Evolutionary conservation across 2,888 invertebrate species (phyloP).

Genomic region (Cephus sareptanus): DNA sequence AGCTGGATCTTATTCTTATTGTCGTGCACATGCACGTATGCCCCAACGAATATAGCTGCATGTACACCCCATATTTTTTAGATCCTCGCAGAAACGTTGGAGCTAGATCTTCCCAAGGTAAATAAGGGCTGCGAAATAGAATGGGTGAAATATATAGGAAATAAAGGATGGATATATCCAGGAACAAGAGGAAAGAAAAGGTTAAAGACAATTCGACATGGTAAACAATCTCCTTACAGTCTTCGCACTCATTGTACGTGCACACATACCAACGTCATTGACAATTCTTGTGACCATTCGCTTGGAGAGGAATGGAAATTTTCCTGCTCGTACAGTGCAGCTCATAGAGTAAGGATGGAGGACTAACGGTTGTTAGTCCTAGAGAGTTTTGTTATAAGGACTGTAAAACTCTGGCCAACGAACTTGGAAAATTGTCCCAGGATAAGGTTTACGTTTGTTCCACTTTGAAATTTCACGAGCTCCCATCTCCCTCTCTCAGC

Average conservation of each 20-base stretch:
- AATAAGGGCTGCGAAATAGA: neutral
- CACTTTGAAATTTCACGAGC: neutral
- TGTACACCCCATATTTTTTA: neutral
- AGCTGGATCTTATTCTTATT: neutral
- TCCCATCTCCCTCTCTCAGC: neutral
- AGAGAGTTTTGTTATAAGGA: neutral
- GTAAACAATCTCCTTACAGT: neutral
- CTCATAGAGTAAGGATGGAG: neutral
- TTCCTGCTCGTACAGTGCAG: neutral
- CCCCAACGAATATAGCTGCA: neutral
- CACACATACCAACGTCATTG: neutral
- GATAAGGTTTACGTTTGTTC: neutral
- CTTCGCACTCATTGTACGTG: neutral
- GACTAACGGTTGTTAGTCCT: neutral
- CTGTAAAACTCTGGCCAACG: neutral
- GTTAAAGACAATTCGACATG: neutral
- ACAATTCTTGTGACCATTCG: neutral
- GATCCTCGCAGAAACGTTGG: neutral
- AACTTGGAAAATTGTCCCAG: neutral
- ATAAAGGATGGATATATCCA: neutral
- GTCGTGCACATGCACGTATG: neutral
- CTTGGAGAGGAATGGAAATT: neutral
- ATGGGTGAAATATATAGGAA: neutral
- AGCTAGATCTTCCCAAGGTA: neutral
- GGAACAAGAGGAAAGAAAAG: neutral